These are phyloP conservation scores for Mesoclemmys tuberculata DNA, from an alignment of 2,113 vertebrate genomes.

Conservation along the genomic window DNA sequence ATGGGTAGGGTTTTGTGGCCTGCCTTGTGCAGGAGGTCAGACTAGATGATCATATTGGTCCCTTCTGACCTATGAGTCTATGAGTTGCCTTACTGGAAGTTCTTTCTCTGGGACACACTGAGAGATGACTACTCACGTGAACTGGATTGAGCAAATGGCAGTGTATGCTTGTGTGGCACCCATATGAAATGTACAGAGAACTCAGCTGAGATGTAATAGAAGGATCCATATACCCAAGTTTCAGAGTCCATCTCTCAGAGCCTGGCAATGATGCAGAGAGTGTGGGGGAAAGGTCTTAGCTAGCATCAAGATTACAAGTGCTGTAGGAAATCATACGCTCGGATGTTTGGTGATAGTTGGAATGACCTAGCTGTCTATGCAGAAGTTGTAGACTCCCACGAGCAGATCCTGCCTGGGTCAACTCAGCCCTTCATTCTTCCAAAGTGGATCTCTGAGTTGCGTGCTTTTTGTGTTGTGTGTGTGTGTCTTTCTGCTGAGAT, in stretches of 20 bases:
- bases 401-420: rapidly evolving
- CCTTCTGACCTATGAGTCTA: too few species aligned
- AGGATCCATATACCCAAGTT: neutral
- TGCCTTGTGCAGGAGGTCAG: too few species aligned
- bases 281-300: neutral
- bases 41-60: too few species aligned
- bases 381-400: neutral
- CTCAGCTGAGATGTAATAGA: neutral
- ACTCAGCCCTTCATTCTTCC: rapidly evolving
- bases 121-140: neutral
- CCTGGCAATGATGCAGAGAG: neutral
- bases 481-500: neutral
- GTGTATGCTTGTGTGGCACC: neutral
- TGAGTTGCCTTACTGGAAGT: neutral
- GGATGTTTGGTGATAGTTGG: neutral
- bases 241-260: neutral
- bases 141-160: neutral
- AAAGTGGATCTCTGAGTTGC: neutral
- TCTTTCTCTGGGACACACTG: neutral
- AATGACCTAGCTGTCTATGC: neutral
- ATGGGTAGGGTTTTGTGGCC: too few species aligned
- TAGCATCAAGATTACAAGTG: neutral
- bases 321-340: neutral
- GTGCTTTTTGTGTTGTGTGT: neutral
- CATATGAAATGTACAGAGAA: neutral